Evolutionary conservation across 2,888 invertebrate genomes (phyloP).

Genomic region (Oscheius myriophilus): DNA sequence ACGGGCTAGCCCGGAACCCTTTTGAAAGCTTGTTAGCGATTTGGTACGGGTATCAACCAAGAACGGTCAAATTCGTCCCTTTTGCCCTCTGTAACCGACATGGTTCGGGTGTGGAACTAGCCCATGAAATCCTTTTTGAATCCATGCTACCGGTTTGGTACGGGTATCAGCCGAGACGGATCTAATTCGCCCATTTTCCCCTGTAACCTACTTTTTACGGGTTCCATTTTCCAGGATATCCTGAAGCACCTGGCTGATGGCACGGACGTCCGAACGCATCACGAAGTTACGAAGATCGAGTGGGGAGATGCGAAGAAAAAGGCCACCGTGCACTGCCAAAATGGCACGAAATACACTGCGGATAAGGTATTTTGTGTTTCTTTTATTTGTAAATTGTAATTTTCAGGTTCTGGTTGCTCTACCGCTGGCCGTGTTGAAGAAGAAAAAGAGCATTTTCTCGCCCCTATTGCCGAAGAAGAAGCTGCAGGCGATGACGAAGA

Average conservation of each 20-base stretch:
- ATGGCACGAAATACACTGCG: slow-evolving; percentile 30
- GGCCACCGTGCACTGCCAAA: slow-evolving; percentile 25
- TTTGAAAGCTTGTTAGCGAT: too few relatives aligned
- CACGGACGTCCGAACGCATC: slow-evolving; percentile 66
- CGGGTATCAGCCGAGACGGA: too few relatives aligned
- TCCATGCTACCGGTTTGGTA: too few relatives aligned
- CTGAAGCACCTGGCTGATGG: slow-evolving; percentile 71
- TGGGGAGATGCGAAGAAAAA: slow-evolving; percentile 29
- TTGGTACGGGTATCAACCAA: too few relatives aligned
- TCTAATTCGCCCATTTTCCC: too few relatives aligned
- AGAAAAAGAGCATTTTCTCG: slow-evolving; percentile 69
- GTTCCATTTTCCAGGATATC: slow-evolving; percentile 63
- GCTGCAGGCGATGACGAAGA: slow-evolving; percentile 69
- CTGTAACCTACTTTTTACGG: too few relatives aligned
- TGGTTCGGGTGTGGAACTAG: too few relatives aligned
- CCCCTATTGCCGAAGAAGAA: slow-evolving; percentile 73
- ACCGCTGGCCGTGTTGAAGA: slow-evolving; percentile 72
- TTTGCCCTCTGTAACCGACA: too few relatives aligned
- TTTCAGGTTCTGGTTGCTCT: slow-evolving; percentile 73
- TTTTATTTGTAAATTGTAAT: slow-evolving; percentile 4
- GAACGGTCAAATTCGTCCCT: too few relatives aligned
- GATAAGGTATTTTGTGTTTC: slow-evolving; percentile 29
- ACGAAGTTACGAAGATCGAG: slow-evolving; percentile 25
- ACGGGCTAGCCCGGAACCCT: too few relatives aligned
- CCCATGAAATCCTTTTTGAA: too few relatives aligned